A percentile compares a stretch with the other conserved stretches of the same genome.
Evolutionary conservation across 2,888 invertebrate species (phyloP).

Genomic region (Steinernema carpocapsae): DNA sequence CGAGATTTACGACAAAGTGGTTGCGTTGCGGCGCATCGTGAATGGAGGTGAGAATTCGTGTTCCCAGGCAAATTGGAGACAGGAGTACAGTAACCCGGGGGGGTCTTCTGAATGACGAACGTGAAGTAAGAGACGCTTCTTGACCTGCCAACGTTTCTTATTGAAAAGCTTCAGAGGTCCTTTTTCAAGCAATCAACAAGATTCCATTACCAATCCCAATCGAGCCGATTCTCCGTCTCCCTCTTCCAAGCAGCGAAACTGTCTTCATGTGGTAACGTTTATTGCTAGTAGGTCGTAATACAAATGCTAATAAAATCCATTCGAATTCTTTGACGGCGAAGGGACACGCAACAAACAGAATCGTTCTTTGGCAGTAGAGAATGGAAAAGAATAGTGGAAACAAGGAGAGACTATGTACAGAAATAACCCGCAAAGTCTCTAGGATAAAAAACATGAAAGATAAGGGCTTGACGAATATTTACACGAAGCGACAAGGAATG

Average conservation of each 20-base stretch:
- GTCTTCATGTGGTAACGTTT: background rate
- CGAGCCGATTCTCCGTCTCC: too few species aligned
- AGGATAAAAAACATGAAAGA: constrained; percentile 15
- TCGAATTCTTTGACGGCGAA: background rate
- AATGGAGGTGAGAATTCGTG: too few species aligned
- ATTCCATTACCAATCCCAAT: too few species aligned
- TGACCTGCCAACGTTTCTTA: too few species aligned
- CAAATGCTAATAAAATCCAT: background rate
- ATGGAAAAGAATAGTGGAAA: background rate
- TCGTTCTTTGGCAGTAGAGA: constrained; percentile 31
- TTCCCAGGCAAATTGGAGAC: too few species aligned
- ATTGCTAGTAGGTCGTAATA: background rate
- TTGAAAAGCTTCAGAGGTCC: too few species aligned
- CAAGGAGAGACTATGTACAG: constrained; percentile 31
- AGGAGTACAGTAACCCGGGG: too few species aligned
- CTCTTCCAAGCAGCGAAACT: too few species aligned
- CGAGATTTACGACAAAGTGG: background rate
- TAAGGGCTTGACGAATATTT: constrained; percentile 23
- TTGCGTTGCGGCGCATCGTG: too few species aligned
- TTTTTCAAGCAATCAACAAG: too few species aligned
- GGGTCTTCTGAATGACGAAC: too few species aligned
- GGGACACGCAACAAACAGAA: background rate
- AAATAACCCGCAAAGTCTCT: constrained; percentile 31
- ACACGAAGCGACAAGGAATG: constrained; percentile 29
- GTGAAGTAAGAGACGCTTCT: too few species aligned